These are phyloP conservation scores for Clusia tigrina DNA, from an alignment of 2,888 invertebrate genomes.

Conservation along the genomic window DNA sequence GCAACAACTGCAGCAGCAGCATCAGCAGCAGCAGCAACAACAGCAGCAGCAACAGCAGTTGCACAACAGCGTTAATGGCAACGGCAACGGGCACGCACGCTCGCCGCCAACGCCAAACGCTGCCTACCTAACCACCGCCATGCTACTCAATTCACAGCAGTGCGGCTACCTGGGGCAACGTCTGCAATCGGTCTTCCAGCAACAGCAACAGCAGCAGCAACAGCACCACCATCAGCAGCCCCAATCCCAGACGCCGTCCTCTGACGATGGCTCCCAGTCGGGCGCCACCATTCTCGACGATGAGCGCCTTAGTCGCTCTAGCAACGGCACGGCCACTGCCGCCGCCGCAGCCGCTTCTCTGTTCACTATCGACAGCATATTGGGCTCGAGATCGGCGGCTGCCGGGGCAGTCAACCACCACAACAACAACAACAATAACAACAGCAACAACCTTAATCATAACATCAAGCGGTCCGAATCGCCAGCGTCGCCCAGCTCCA, in stretches of 20 bases:
- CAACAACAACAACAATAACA: conserved; percentile 34
- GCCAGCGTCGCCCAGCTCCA: conserved; percentile 65
- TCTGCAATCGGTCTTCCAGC: conserved; percentile 61
- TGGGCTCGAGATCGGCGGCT: conserved; percentile 70
- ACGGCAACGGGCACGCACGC: conserved; percentile 36
- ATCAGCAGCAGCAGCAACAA: conserved; percentile 43
- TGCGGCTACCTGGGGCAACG: conserved; percentile 63
- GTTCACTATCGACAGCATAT: conserved; percentile 87
- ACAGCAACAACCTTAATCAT: conserved; percentile 26
- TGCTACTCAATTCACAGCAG: conserved; percentile 63
- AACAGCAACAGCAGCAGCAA: conserved; percentile 50
- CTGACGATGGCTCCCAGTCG: conserved; percentile 59
- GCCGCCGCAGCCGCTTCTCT: conserved; percentile 69
- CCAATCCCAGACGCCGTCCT: conserved; percentile 56
- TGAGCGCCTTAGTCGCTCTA: conserved; percentile 43
- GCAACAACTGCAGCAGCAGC: conserved; percentile 44
- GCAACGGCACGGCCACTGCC: conserved; percentile 56
- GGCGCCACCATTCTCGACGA: conserved; percentile 57
- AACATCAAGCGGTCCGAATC: conserved; percentile 55
- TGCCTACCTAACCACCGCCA: conserved; percentile 63
- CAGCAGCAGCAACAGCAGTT: conserved; percentile 38
- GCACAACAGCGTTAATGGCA: conserved; percentile 34
- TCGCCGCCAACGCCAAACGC: conserved; percentile 48
- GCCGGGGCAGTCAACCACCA: conserved; percentile 17
- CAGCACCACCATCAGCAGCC: conserved; percentile 44